Conservation (phyloP, 2,113 vertebrate genomes). For the cattle (Bos taurus) region ARS-UCD2.0 NC_037337.1:12000501-12001000, state of each 20-base stretch:
- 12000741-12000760: constrained; percentile 16
- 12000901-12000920: not conserved
- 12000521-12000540: not conserved
- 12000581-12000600: not conserved
- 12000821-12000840: not conserved
- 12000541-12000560: not conserved
- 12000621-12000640: not conserved
- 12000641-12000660: not conserved
- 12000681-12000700: not conserved
- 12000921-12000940: not conserved
- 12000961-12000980: not conserved
- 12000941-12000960: not conserved
- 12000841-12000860: not conserved
- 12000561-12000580: not conserved
- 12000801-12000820: constrained; percentile 6
- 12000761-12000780: not conserved
- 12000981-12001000: not conserved
- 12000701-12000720: not conserved
- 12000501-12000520: not conserved
- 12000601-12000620: not conserved
- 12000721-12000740: constrained; percentile 4
- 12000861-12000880: not conserved
- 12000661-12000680: not conserved
- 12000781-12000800: not conserved
- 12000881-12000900: accelerated